Evolutionary conservation across 1,140 invertebrate genomes (phyloP).

Genomic region (Bombus pascuorum): DNA sequence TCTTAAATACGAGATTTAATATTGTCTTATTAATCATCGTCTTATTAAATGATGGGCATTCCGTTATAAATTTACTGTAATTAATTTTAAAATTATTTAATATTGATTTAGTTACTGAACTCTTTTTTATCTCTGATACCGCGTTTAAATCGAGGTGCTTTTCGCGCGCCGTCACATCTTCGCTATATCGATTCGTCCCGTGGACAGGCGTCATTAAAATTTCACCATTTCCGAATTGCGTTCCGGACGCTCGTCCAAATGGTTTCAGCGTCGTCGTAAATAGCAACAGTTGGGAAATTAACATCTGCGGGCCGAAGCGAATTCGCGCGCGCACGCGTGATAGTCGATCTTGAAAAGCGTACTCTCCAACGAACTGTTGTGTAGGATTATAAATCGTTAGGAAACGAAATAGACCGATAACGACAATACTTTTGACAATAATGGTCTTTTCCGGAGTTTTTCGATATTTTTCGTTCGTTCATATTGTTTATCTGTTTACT

Average conservation of each 20-base stretch:
- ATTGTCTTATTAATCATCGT: too few relatives aligned
- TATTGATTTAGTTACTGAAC: background rate
- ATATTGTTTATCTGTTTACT: background rate
- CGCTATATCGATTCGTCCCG: constrained; percentile 15
- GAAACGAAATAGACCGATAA: background rate
- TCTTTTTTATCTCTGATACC: background rate
- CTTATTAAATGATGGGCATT: too few relatives aligned
- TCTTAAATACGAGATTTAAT: too few relatives aligned
- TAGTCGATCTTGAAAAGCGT: constrained; percentile 4
- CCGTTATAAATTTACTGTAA: too few relatives aligned
- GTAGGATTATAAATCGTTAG: background rate
- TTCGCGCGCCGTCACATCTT: constrained; percentile 4
- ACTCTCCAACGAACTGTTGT: background rate
- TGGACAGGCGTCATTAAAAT: constrained; percentile 33
- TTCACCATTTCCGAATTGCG: constrained; percentile 35
- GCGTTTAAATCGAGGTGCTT: constrained; percentile 8
- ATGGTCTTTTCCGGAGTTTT: background rate
- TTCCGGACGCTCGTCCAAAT: constrained; percentile 19
- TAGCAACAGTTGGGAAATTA: constrained; percentile 60
- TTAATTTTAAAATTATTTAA: too few relatives aligned
- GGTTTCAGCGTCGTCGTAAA: constrained; percentile 52
- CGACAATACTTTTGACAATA: background rate
- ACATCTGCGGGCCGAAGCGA: constrained; percentile 38
- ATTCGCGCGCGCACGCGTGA: background rate
- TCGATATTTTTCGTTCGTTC: too few relatives aligned